These are phyloP conservation scores for Bolinopsis microptera DNA, from an alignment of 37 sponge, comb jelly and placozoan species.

Conservation along the genomic window DNA sequence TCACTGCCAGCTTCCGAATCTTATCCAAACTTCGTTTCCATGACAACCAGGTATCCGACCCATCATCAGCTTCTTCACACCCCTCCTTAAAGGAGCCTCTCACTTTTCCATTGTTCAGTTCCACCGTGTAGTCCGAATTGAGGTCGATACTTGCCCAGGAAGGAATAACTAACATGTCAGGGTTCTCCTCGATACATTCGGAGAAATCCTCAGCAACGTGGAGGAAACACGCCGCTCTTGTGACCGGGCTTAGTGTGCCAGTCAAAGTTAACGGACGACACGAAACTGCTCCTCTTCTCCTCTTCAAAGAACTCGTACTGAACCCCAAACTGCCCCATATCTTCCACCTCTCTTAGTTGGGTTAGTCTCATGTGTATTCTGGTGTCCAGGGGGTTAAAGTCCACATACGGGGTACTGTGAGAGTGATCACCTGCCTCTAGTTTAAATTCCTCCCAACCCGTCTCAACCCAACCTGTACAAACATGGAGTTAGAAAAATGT, in stretches of 20 bases:
- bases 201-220: neutral
- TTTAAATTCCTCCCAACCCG: neutral
- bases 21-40: neutral
- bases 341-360: neutral
- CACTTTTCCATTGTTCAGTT: neutral
- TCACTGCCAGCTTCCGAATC: neutral
- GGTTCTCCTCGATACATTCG: neutral
- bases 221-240: neutral
- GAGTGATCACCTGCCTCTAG: neutral
- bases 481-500: too few relatives aligned
- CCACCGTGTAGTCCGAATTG: neutral
- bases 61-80: neutral
- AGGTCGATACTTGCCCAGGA: neutral
- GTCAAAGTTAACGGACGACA: neutral
- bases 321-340: neutral
- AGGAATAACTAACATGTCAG: neutral
- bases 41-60: neutral
- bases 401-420: neutral
- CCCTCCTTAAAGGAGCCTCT: neutral
- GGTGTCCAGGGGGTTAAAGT: neutral
- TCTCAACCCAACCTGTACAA: too few relatives aligned
- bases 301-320: neutral
- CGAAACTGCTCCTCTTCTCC: neutral
- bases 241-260: neutral
- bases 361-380: neutral